A percentile compares a stretch with the other conserved stretches of the same genome.
phyloP scores from a whole-genome alignment of 2,888 invertebrate species.

The Tenthredo amoena region DNA sequence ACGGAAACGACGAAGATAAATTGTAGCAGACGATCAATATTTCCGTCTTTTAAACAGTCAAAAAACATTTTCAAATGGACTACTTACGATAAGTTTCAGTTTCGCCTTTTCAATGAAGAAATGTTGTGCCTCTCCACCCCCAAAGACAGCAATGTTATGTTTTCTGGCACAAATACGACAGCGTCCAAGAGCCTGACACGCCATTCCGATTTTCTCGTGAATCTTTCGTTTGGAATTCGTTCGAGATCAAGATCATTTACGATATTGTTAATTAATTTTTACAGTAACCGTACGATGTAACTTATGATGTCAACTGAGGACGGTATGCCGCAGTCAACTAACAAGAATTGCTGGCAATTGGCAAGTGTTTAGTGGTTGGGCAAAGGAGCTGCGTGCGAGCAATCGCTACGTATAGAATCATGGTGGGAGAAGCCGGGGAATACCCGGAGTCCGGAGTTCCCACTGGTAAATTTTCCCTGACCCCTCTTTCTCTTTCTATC shows the following conservation, averaged over 20 bases:
- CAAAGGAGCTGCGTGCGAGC: neutral
- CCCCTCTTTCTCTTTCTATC: constrained; percentile 10
- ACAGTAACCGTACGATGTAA: neutral
- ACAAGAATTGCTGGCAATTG: neutral
- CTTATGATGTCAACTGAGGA: neutral
- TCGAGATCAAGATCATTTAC: neutral
- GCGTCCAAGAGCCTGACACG: constrained; percentile 57
- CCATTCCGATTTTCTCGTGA: constrained; percentile 53
- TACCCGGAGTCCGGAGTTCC: constrained; percentile 57
- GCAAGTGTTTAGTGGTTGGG: neutral
- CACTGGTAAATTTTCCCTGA: constrained; percentile 13
- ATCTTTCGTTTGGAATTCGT: neutral
- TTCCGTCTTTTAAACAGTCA: neutral
- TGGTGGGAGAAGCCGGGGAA: constrained; percentile 57
- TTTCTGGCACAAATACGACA: constrained; percentile 58
- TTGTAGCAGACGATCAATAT: neutral
- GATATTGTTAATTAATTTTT: neutral
- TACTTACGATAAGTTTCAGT: constrained; percentile 58
- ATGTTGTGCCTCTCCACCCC: constrained; percentile 56
- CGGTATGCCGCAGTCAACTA: neutral
- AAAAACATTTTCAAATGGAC: neutral
- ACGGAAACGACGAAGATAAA: neutral
- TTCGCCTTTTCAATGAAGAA: constrained; percentile 56
- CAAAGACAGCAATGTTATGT: constrained; percentile 57
- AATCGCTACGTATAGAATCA: neutral